A percentile compares a stretch with the other conserved stretches of the same genome.
Conservation (phyloP, 2,888 invertebrate species). For the Chymomyza caudatula region DNA sequence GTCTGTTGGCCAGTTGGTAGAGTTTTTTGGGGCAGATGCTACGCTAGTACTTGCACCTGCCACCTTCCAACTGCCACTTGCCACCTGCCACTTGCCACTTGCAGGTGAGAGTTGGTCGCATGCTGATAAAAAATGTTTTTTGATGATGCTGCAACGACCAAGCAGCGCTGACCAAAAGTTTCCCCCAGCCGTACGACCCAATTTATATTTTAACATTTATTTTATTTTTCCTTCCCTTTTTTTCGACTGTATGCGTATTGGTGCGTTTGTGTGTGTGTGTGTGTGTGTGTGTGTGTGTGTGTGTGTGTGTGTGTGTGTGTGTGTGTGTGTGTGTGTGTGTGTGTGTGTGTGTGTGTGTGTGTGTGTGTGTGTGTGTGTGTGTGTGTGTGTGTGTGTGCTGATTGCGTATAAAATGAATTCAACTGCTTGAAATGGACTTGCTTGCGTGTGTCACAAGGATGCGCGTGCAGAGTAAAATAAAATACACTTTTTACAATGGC, state of each 20-base stretch:
- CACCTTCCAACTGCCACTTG: not conserved
- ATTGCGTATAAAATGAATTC: slow-evolving; percentile 59
- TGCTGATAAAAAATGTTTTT: slow-evolving; percentile 48
- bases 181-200: slow-evolving; percentile 35
- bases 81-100: not conserved
- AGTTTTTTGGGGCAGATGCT: not conserved
- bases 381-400: slow-evolving; percentile 29
- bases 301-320: not conserved
- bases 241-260: too few relatives aligned
- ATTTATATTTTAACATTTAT: slow-evolving; percentile 62
- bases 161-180: not conserved
- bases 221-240: slow-evolving; percentile 27
- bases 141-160: slow-evolving; percentile 20
- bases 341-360: slow-evolving; percentile 3
- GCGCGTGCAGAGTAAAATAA: not conserved
- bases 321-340: slow-evolving; percentile 1
- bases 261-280: not conserved
- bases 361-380: not conserved
- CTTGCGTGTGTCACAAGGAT: not conserved
- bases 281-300: slow-evolving; percentile 4
- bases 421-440: slow-evolving; percentile 37
- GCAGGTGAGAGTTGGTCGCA: slow-evolving; percentile 5
- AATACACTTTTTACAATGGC: slow-evolving; percentile 25
- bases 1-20: not conserved
- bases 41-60: not conserved